phyloP scores from a whole-genome alignment of 1,140 invertebrate species.

The Diuraphis noxia region DNA sequence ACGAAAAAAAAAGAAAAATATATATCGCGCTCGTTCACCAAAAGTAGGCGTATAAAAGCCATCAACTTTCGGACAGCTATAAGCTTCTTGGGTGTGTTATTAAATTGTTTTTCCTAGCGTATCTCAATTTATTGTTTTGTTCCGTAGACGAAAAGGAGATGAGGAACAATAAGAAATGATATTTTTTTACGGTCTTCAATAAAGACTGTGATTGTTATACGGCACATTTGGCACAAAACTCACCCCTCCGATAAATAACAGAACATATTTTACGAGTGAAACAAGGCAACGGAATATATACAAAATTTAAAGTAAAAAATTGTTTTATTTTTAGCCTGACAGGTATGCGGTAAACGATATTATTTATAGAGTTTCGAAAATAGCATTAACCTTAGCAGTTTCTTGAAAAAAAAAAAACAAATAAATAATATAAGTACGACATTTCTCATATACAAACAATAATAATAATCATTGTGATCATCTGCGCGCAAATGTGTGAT shows the following conservation, averaged over 20 bases:
- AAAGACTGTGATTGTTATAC: constrained; percentile 44
- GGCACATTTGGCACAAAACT: constrained; percentile 39
- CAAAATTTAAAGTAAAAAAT: constrained; percentile 1
- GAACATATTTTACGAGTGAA: constrained; percentile 44
- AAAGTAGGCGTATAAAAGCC: constrained; percentile 48
- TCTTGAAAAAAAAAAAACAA: background rate
- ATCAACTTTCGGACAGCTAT: constrained; percentile 50
- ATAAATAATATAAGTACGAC: background rate
- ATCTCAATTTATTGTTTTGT: constrained; percentile 51
- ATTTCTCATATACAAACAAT: background rate
- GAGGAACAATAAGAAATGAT: constrained; percentile 45
- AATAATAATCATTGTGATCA: background rate
- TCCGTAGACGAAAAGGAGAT: constrained; percentile 36
- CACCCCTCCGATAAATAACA: constrained; percentile 36
- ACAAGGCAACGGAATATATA: constrained; percentile 24
- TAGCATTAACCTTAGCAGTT: background rate
- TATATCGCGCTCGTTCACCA: constrained; percentile 30
- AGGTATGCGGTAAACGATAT: constrained; percentile 19
- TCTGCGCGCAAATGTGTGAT: background rate
- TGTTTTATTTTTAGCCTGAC: constrained; percentile 16
- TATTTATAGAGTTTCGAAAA: constrained; percentile 26
- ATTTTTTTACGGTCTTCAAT: constrained; percentile 49
- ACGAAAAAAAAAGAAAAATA: constrained; percentile 26
- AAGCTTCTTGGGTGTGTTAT: constrained; percentile 51
- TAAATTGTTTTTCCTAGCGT: constrained; percentile 51